These are phyloP conservation scores for Cricetomys ansorgei DNA, from an alignment of 2,113 vertebrate genomes.

Conservation along the genomic window DNA sequence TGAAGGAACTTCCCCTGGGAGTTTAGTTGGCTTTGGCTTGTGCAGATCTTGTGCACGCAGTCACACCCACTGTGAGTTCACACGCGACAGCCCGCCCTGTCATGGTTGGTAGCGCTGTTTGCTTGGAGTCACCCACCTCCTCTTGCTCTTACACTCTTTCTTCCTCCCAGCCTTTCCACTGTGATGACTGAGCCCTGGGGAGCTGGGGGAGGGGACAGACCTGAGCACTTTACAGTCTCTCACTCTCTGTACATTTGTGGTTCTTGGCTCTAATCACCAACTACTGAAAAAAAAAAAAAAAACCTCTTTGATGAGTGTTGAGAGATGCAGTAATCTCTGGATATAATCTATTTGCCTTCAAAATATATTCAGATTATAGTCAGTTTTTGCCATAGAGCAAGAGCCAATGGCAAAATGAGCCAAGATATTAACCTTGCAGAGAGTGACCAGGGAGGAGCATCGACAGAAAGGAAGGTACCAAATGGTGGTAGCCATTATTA, in stretches of 20 bases:
- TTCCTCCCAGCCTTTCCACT: too few species aligned
- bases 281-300: not conserved
- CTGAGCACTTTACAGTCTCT: too few species aligned
- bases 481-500: too few species aligned
- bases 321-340: not conserved
- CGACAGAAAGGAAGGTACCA: not conserved
- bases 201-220: not conserved
- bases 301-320: not conserved
- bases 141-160: not conserved
- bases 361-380: not conserved
- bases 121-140: not conserved
- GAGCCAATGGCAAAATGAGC: not conserved
- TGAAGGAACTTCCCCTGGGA: not conserved
- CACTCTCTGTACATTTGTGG: not conserved
- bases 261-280: not conserved
- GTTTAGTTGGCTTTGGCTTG: not conserved
- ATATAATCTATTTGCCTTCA: not conserved
- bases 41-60: not conserved
- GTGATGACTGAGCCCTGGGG: not conserved
- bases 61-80: not conserved
- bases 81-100: too few species aligned
- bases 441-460: not conserved
- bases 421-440: not conserved
- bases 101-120: not conserved
- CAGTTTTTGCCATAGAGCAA: not conserved